A percentile compares a stretch with the other conserved stretches of the same genome.
phyloP scores from a whole-genome alignment of 2,797 vertebrate genomes.

The Cuculus canorus region DNA sequence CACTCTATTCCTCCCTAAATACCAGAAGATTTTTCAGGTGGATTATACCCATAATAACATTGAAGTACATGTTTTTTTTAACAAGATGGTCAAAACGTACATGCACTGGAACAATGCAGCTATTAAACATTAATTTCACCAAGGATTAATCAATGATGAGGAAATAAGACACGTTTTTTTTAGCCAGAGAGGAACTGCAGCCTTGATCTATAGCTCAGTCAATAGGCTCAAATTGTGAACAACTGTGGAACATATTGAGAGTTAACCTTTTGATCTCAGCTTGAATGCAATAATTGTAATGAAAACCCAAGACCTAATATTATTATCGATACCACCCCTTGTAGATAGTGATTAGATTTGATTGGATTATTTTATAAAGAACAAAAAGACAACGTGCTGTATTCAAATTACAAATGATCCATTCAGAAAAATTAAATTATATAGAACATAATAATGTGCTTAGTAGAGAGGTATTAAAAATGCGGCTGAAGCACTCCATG shows the following conservation, averaged over 20 bases:
- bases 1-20: neutral
- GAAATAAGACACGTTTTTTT: conserved; percentile 32
- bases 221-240: conserved; percentile 63
- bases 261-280: conserved; percentile 35
- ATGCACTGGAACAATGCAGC: conserved; percentile 25
- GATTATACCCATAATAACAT: conserved; percentile 16
- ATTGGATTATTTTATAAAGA: conserved; percentile 60
- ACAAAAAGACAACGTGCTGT: conserved; percentile 18
- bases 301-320: neutral
- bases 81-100: conserved; percentile 38
- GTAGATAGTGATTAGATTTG: conserved; percentile 34
- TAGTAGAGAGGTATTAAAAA: conserved; percentile 31
- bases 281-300: conserved; percentile 45
- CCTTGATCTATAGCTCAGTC: conserved; percentile 41
- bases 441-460: neutral
- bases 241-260: conserved; percentile 7
- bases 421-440: conserved; percentile 54
- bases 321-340: conserved; percentile 31
- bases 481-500: conserved; percentile 31
- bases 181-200: conserved; percentile 21
- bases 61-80: conserved; percentile 57
- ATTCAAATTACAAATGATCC: conserved; percentile 53
- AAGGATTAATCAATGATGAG: conserved; percentile 13
- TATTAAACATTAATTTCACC: conserved; percentile 63
- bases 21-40: neutral